These are phyloP conservation scores for Pitta sordida DNA, from an alignment of 2,113 vertebrate genomes.

Conservation along the genomic window DNA sequence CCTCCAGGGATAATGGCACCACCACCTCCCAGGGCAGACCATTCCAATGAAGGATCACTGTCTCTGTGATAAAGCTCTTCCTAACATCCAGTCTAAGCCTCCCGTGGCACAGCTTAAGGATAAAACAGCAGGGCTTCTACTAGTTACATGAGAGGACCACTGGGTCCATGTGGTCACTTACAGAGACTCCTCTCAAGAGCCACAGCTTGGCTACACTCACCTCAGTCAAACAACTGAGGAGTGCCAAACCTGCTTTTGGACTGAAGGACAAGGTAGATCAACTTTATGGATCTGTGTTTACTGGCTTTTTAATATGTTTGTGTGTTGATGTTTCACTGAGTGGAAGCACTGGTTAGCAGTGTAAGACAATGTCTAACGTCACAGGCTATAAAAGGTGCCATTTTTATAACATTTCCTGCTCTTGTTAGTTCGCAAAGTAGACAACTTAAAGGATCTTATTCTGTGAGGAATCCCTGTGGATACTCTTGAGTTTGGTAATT, in stretches of 20 bases:
- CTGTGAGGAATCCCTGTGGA: neutral
- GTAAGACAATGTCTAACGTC: neutral
- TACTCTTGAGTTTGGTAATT: neutral
- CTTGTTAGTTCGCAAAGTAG: neutral
- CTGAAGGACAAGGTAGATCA: neutral
- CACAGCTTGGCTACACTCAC: neutral
- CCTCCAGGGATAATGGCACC: no score
- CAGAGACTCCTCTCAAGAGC: neutral
- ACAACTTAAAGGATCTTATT: neutral
- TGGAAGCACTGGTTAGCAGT: neutral
- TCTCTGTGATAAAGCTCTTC: no score
- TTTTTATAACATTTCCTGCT: neutral
- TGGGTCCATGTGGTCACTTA: neutral
- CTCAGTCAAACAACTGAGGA: neutral
- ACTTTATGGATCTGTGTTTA: neutral
- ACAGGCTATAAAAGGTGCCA: neutral
- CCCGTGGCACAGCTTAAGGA: no score
- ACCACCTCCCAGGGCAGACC: no score
- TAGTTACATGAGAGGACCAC: neutral
- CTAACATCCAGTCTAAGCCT: no score
- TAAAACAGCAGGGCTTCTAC: neutral
- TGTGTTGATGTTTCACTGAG: neutral
- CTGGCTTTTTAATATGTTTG: neutral
- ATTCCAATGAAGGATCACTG: no score
- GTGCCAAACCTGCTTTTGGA: accelerated